These are phyloP conservation scores for Girardinichthys multiradiatus DNA, from an alignment of 2,113 vertebrate species.

Conservation along the genomic window DNA sequence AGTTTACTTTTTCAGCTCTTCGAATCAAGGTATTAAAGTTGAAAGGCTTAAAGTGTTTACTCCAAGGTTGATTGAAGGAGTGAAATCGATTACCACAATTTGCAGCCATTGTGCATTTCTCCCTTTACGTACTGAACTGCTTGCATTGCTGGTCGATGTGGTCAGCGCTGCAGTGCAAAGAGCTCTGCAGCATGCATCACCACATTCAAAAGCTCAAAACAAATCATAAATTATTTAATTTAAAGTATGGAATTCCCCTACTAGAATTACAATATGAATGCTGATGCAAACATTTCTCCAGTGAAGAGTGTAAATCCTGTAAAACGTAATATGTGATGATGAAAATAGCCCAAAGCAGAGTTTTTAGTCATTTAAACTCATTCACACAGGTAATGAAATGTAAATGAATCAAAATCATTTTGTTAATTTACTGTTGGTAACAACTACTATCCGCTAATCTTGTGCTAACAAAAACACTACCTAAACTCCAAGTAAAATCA, in stretches of 20 bases:
- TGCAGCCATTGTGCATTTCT: neutral
- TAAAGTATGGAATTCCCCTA: conserved; percentile 6
- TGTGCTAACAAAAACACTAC: neutral
- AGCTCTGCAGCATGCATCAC: conserved; percentile 5
- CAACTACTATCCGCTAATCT: neutral
- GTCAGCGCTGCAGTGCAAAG: conserved; percentile 1
- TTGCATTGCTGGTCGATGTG: neutral
- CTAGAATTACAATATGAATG: conserved; percentile 2
- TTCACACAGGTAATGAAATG: neutral
- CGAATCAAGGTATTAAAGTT: neutral
- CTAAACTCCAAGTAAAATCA: neutral
- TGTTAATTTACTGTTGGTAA: neutral
- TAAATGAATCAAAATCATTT: neutral
- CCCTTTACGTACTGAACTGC: neutral
- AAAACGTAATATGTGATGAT: neutral
- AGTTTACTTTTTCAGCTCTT: neutral
- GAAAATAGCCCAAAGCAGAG: neutral
- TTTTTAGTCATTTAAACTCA: neutral
- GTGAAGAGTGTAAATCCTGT: neutral
- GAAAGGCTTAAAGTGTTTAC: neutral
- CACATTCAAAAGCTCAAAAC: conserved; percentile 6
- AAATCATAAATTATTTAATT: conserved; percentile 7
- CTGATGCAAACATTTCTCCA: conserved; percentile 1
- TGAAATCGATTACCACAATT: neutral
- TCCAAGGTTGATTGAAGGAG: neutral